phyloP scores from a whole-genome alignment of 2,797 vertebrate species.

The Schizothorax lantsangensis region DNA sequence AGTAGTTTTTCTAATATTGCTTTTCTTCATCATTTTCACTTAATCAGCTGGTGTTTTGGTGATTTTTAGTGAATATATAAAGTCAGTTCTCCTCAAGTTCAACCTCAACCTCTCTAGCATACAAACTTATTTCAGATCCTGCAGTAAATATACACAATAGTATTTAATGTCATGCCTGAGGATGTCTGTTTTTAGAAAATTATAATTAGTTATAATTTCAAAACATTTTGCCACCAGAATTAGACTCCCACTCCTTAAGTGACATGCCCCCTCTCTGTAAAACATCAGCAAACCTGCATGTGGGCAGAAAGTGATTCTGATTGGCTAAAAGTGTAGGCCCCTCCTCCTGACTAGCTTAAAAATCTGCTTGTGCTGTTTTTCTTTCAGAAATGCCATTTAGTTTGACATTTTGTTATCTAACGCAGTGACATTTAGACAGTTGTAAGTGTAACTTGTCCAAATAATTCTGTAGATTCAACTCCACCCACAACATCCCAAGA shows the following conservation, averaged over 20 bases:
- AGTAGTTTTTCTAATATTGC: background rate
- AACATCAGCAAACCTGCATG: background rate
- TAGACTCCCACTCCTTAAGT: too few species aligned
- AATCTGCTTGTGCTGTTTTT: background rate
- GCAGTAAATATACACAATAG: background rate
- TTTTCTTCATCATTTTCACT: background rate
- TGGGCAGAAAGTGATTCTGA: background rate
- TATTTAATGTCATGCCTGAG: background rate
- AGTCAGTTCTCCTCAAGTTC: background rate
- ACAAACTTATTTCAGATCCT: background rate
- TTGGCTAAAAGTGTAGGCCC: background rate
- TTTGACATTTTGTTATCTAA: background rate
- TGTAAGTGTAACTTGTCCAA: constrained; percentile 15
- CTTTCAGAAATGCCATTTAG: background rate
- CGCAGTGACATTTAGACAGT: background rate
- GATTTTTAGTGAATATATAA: background rate
- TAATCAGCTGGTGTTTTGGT: background rate
- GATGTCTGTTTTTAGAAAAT: background rate
- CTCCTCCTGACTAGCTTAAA: background rate
- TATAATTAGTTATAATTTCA: background rate
- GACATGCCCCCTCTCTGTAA: background rate
- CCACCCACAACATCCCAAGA: background rate
- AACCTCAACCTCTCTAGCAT: background rate
- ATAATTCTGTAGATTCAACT: background rate
- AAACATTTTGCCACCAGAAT: too few species aligned